Conservation (phyloP, 2,113 vertebrate genomes). For the Hiodon alosoides region DNA sequence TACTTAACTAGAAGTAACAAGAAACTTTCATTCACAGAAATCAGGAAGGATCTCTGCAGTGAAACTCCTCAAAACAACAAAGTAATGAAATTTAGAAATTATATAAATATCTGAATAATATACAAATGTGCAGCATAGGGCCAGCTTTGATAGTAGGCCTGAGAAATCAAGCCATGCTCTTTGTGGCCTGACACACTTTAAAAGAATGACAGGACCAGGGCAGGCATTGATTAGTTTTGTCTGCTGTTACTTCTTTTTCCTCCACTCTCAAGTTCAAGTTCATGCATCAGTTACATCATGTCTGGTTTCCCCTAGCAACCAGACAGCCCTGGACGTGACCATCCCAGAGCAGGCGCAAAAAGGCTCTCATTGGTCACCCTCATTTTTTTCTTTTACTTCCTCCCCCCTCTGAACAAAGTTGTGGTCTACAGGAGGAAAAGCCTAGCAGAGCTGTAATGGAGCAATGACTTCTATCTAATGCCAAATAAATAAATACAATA, state of each 20-base stretch:
- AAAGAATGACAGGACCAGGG: background rate
- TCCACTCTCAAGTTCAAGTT: constrained; percentile 62
- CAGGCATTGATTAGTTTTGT: constrained; percentile 31
- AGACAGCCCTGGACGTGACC: constrained; percentile 62
- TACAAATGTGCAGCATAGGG: background rate
- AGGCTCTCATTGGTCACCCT: constrained; percentile 8
- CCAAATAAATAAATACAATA: background rate
- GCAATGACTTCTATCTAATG: background rate
- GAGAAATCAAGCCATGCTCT: constrained; percentile 17
- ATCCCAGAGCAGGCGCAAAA: constrained; percentile 21
- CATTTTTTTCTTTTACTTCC: background rate
- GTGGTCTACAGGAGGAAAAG: background rate
- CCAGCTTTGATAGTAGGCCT: constrained; percentile 10
- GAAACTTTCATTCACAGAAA: constrained; percentile 25
- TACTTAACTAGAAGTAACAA: too few relatives aligned
- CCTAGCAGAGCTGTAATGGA: background rate
- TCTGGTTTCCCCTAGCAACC: constrained; percentile 75
- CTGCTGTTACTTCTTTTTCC: constrained; percentile 30
- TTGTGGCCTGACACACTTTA: background rate
- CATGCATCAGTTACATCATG: constrained; percentile 68
- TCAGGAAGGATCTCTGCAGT: constrained; percentile 26
- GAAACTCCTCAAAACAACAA: too few relatives aligned
- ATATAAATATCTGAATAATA: background rate
- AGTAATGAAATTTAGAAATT: too few relatives aligned
- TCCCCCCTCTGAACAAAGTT: background rate